Conservation (phyloP, 2,797 vertebrate genomes). For the Sebastes cheni region DNA sequence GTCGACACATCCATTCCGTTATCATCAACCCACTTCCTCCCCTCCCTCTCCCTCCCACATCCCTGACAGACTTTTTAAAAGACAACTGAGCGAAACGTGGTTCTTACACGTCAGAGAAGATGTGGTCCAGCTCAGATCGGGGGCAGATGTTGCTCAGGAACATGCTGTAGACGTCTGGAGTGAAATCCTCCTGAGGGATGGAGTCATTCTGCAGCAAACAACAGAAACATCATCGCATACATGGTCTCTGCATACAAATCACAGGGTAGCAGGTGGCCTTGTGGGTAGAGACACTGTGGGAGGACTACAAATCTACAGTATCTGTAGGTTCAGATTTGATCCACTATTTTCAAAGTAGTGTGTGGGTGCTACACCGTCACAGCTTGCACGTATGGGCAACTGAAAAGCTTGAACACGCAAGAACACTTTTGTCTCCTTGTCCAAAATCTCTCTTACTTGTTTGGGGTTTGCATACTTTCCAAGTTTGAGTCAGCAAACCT, state of each 20-base stretch:
- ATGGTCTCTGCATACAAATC: background rate
- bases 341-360: background rate
- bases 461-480: background rate
- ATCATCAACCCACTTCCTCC: too few species aligned
- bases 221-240: conserved; percentile 2
- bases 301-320: background rate
- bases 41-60: background rate
- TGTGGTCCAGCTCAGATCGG: conserved; percentile 96
- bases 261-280: background rate
- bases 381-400: background rate
- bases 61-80: background rate
- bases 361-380: background rate
- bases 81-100: background rate
- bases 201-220: conserved; percentile 89
- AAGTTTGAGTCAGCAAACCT: background rate
- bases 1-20: too few species aligned
- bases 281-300: background rate
- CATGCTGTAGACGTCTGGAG: conserved; percentile 90
- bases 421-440: background rate
- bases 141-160: conserved; percentile 95
- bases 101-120: conserved; percentile 97
- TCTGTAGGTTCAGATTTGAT: background rate
- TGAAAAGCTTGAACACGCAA: background rate
- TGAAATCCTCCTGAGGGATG: conserved; percentile 95
- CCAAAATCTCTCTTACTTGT: background rate